phyloP scores from a whole-genome alignment of 2,888 invertebrate species.

The Sphaeridia pumilis region DNA sequence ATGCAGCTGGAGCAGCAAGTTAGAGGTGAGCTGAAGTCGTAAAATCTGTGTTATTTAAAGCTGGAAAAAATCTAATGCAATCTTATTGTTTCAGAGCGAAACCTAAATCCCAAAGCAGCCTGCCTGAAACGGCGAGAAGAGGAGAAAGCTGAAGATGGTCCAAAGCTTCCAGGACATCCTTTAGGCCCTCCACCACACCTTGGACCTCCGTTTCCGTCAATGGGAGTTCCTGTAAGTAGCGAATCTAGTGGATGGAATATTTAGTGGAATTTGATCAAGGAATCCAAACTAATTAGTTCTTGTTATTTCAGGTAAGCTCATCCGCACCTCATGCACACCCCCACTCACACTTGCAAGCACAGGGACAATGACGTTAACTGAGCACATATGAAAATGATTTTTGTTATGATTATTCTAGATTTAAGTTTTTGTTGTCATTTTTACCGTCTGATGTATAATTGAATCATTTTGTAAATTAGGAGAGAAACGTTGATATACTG shows the following conservation, averaged over 20 bases:
- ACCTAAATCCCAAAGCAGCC: constrained; percentile 96
- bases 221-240: constrained; percentile 47
- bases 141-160: constrained; percentile 75
- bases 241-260: no score
- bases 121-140: constrained; percentile 94
- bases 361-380: constrained; percentile 15
- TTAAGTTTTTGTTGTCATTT: background rate
- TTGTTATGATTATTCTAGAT: background rate
- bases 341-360: constrained; percentile 11
- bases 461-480: no score
- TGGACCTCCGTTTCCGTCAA: constrained; percentile 53
- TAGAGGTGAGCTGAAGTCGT: constrained; percentile 72
- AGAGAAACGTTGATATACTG: no score
- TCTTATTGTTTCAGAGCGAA: constrained; percentile 74
- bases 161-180: constrained; percentile 38
- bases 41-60: no score
- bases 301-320: constrained; percentile 14
- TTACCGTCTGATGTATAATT: background rate
- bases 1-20: constrained; percentile 98
- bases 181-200: constrained; percentile 44
- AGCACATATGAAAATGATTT: background rate
- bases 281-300: no score
- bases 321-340: constrained; percentile 13
- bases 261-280: no score
- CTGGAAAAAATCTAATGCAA: no score